Base-by-base conservation (phyloP, 2,113 vertebrate species). In the Nothobranchius kuhntae region DNA sequence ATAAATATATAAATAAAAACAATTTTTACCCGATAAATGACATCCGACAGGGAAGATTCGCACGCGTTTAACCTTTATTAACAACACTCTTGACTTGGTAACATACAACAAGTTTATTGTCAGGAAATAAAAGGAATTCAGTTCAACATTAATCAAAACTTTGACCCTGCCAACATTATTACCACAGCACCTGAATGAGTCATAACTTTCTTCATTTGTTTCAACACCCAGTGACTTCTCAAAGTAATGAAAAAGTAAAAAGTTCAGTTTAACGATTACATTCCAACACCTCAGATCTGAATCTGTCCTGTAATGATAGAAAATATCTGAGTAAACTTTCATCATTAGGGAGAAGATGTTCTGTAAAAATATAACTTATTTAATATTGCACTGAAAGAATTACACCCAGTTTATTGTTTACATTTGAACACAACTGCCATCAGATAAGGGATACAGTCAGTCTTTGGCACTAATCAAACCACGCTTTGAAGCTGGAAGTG, bases 401-500 rank as follows among this genome's bases (percentile, higher is more conserved):
- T 14, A 72, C 62, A 75, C 69, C 35, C 13, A 45, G 51, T 30
- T 58, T 17, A 54, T 9, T 51, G 2, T 48, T 21, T 40, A 58
- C 14, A 13, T 38, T 24, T 46, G 45, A 59, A 24, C n/a, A 14
- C 7, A 15, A n/a, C 15, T 12, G 40, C 3, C 13, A n/a, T 53
- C 6, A 50, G 13, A 50, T 51, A 8, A 21, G 17, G 10, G 3
- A 53, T 52, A 45, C 45, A 30, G 7, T 68, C 50, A 64, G 53
- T 80, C 61, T 64, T 61, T 77, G 60, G 53, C 61, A 74, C 70
- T 73, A 68, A 64, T 77, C 85, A 87, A 88, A 84, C 85, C 85
- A 80, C 7, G 13, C 62, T 83, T 55, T 65, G 86, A 84, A 61
- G 80, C 75, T 81, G 88, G 84, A 73, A 58, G 85, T 78, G 88